Evolutionary conservation across 1,140 invertebrate species (phyloP).

Genomic region (Papilio glaucus): DNA sequence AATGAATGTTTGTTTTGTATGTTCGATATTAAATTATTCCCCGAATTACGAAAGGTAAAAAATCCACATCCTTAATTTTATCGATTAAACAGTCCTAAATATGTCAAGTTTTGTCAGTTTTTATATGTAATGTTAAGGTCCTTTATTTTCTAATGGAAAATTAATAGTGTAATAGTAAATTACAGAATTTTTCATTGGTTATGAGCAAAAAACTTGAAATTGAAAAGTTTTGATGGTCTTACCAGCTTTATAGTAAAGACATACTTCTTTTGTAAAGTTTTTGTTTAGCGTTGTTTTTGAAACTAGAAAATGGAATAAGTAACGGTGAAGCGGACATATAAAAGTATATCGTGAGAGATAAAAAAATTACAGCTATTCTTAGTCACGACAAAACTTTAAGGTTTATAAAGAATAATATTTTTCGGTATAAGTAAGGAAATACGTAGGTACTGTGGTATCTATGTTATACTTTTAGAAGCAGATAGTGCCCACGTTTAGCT

Average conservation of each 20-base stretch:
- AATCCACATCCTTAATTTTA: too few relatives aligned
- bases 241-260: background rate
- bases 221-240: background rate
- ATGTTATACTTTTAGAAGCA: background rate
- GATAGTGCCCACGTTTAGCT: background rate
- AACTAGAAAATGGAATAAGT: slow-evolving; percentile 29
- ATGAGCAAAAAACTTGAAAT: background rate
- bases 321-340: slow-evolving; percentile 23
- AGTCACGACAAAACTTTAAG: slow-evolving; percentile 32
- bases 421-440: background rate
- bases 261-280: background rate
- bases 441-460: background rate
- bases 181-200: background rate
- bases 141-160: too few relatives aligned
- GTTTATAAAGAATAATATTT: background rate
- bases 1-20: too few relatives aligned
- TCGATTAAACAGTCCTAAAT: too few relatives aligned
- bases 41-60: too few relatives aligned
- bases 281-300: background rate
- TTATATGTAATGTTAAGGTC: too few relatives aligned
- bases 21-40: too few relatives aligned
- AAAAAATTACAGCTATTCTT: slow-evolving; percentile 27
- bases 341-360: slow-evolving; percentile 33
- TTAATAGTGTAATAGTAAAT: background rate
- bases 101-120: too few relatives aligned